Evolutionary conservation across 2,113 vertebrate species (phyloP).

Genomic region (Thalassoma bifasciatum): DNA sequence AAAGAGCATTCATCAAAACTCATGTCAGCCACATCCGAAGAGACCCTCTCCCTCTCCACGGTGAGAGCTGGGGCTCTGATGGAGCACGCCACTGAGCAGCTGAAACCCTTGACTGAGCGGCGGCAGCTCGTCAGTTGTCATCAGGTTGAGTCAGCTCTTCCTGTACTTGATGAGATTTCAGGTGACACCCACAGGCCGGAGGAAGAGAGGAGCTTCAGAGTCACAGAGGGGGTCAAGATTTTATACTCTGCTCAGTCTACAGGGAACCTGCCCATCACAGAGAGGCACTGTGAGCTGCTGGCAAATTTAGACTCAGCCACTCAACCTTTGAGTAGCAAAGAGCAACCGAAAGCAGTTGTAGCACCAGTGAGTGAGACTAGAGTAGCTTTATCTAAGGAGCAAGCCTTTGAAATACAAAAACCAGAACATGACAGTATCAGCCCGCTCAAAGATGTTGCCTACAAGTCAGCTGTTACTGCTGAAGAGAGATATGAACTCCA

Average conservation of each 20-base stretch:
- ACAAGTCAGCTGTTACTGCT: conserved; percentile 66
- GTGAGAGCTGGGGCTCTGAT: conserved; percentile 60
- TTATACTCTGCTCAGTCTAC: conserved; percentile 73
- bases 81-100: conserved; percentile 32
- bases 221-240: conserved; percentile 74
- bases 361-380: conserved; percentile 66
- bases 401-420: conserved; percentile 43
- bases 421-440: conserved; percentile 50
- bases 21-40: conserved; percentile 74
- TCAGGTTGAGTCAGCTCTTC: conserved; percentile 63
- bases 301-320: conserved; percentile 30
- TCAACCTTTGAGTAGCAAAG: conserved; percentile 44
- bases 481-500: conserved; percentile 80
- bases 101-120: conserved; percentile 58
- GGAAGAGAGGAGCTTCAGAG: conserved; percentile 68
- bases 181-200: conserved; percentile 30
- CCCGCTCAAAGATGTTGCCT: conserved; percentile 65
- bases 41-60: conserved; percentile 68
- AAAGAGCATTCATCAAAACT: conserved; percentile 66
- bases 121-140: conserved; percentile 66
- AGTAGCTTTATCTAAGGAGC: conserved; percentile 68
- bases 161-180: conserved; percentile 67
- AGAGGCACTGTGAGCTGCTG: conserved; percentile 62
- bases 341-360: conserved; percentile 37
- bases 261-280: conserved; percentile 64